A percentile compares a stretch with the other conserved stretches of the same genome.
Conservation (phyloP, 1,140 invertebrate species). For the Atta cephalotes region DNA sequence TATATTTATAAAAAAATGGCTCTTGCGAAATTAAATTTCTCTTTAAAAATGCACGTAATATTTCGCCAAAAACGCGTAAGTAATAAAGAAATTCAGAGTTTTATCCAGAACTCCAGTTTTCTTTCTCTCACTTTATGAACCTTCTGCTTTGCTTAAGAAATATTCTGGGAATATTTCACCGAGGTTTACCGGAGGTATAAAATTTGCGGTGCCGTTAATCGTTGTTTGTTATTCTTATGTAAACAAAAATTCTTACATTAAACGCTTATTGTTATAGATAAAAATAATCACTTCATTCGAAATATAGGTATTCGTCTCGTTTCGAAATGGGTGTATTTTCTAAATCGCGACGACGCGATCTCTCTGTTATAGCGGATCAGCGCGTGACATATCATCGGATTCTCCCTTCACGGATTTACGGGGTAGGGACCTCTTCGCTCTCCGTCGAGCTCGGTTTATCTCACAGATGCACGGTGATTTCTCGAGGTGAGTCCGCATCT, state of each 20-base stretch:
- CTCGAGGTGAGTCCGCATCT: constrained; percentile 9
- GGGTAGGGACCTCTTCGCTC: constrained; percentile 20
- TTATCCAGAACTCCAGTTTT: neutral
- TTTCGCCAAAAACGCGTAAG: neutral
- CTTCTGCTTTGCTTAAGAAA: neutral
- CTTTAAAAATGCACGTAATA: constrained; percentile 7
- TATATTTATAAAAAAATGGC: constrained; percentile 19
- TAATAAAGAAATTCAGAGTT: constrained; percentile 39
- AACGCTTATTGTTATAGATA: too few species aligned
- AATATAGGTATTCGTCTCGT: neutral
- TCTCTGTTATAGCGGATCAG: constrained; percentile 66
- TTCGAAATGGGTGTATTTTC: constrained; percentile 7
- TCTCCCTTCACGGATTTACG: constrained; percentile 54
- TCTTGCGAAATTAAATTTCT: constrained; percentile 25
- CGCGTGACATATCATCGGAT: constrained; percentile 70
- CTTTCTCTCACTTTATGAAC: neutral
- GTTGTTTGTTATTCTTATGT: neutral
- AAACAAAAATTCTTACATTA: neutral
- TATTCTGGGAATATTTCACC: constrained; percentile 23
- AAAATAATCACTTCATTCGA: neutral
- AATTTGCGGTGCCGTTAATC: neutral
- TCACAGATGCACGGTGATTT: constrained; percentile 30
- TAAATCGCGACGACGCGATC: constrained; percentile 47
- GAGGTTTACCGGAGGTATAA: neutral
- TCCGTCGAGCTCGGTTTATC: constrained; percentile 45